Evolutionary conservation across 2,888 invertebrate genomes (phyloP).

Genomic region (Orthosia gracilis): DNA sequence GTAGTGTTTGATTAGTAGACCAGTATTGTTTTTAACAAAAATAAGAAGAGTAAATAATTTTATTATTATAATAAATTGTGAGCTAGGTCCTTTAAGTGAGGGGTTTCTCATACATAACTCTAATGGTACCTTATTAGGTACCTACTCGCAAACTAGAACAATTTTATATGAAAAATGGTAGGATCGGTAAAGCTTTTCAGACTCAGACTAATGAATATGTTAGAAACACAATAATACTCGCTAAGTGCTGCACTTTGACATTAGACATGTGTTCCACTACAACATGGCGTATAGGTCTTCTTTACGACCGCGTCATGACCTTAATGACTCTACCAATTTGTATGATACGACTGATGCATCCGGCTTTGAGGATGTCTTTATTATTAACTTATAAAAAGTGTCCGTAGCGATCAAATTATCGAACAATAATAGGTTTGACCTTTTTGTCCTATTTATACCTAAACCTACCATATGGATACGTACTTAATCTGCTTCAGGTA

Average conservation of each 20-base stretch:
- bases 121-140: not conserved
- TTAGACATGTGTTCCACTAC: constrained; percentile 52
- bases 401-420: not conserved
- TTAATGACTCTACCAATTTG: constrained; percentile 42
- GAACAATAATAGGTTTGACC: constrained; percentile 9
- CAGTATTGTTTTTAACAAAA: not conserved
- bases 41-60: not conserved
- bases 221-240: constrained; percentile 2
- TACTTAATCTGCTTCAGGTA: not conserved
- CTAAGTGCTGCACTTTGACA: constrained; percentile 35
- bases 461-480: not conserved
- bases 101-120: not conserved
- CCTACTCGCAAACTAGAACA: not conserved
- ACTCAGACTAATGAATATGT: not conserved
- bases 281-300: constrained; percentile 27
- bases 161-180: not conserved
- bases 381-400: constrained; percentile 1
- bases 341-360: constrained; percentile 20
- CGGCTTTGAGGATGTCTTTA: constrained; percentile 15
- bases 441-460: constrained; percentile 4
- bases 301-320: constrained; percentile 42
- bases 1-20: not conserved
- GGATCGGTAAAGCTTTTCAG: not conserved
- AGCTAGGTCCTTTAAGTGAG: not conserved
- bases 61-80: no score